These are phyloP conservation scores for Maconellicoccus hirsutus DNA, from an alignment of 1,140 invertebrate species.

Conservation along the genomic window DNA sequence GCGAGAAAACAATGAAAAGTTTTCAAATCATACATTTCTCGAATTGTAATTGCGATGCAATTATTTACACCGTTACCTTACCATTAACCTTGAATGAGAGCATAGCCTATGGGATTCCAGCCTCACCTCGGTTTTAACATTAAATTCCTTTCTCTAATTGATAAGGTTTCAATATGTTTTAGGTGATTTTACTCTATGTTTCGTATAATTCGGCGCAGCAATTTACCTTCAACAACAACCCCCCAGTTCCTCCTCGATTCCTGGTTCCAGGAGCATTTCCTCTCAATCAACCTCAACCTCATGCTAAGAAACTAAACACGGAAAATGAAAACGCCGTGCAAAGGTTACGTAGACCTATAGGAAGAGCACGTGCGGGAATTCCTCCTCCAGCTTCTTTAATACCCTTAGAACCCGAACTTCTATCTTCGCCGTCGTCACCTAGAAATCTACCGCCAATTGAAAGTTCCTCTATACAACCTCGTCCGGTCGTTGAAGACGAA, in stretches of 20 bases:
- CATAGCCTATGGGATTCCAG: no score
- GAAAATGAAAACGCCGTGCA: background rate
- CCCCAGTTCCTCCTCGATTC: background rate
- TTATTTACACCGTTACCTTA: background rate
- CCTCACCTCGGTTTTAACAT: background rate
- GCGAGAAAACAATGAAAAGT: slow-evolving; percentile 1
- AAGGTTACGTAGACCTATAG: background rate
- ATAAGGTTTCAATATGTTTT: background rate
- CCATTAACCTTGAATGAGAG: no score
- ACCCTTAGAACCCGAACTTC: background rate
- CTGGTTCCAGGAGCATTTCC: background rate
- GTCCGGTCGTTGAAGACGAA: background rate
- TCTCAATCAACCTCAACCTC: background rate
- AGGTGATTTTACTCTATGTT: background rate
- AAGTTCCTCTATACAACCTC: background rate
- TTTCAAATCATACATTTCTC: background rate
- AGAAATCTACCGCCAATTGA: background rate
- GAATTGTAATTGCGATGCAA: background rate
- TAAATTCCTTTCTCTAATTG: background rate
- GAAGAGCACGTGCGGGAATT: background rate
- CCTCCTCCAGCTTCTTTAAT: background rate
- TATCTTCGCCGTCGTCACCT: background rate
- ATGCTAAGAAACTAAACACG: background rate
- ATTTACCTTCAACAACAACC: background rate
- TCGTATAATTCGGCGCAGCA: background rate